Evolutionary conservation across 2,797 vertebrate genomes (phyloP), one percentile per base, ranked within the genome.

Genomic region (Otolemur crassicaudatus): DNA sequence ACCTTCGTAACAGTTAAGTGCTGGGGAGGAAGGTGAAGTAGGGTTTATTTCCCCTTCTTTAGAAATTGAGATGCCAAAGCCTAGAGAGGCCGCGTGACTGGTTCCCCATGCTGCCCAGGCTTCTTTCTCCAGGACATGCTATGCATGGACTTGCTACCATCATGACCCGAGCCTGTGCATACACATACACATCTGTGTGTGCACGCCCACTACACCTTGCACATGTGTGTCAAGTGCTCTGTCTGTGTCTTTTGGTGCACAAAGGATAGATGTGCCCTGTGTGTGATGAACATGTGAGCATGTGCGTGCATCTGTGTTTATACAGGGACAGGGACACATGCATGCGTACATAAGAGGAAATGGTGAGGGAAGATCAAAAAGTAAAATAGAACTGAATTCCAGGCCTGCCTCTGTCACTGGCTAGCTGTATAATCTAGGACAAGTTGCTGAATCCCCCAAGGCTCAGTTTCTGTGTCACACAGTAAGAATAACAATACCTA

Each of bases 161-260:
- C 3, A 31, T 22, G 65, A 20, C 23, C 49, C 2, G 1, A n/a
- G 60, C n/a, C 2, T 0, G 20, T 7, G 0, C 0, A 0, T 37
- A 37, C 37, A 0, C 0, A 13, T 17, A 37, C 23, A 1, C 49
- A 5, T 49, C 49, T 60, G 7, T 27, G 75, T 61, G 29, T 14
- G 3, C 1, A 19, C 4, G 31, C 25, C 8, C 22, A 34, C 31
- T 0, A 5, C 16, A 5, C 34, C 17, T 13, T 5, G 49, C 13
- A 5, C 0, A 8, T 6, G 10, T 25, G n/a, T 31, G 60, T 83
- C 69, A 10, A 0, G 27, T 12, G 27, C 0, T 3, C 34, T 12
- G 7, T 1, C 8, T 29, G 4, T 16, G 16, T 60, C 1, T 56
- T 34, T 8, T 46, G 60, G 37, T 16, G 23, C 20, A 3, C 37